Evolutionary conservation across 2,888 invertebrate species (phyloP), one percentile per base, ranked within the genome.

Genomic region (Cataglyphis altisquamis): DNA sequence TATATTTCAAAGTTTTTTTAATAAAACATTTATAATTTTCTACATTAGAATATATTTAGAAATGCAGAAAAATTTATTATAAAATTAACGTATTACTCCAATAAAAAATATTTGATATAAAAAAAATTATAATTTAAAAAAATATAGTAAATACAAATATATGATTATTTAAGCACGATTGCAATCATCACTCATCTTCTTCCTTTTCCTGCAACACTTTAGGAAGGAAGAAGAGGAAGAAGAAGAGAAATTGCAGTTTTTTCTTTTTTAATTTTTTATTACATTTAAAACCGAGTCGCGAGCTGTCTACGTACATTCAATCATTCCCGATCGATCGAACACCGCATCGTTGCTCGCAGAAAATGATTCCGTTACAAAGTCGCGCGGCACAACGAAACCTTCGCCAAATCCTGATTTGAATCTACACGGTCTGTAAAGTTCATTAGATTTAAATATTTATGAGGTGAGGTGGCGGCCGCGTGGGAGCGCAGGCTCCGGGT

Each of bases 361-460:
- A 63, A 39, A 48, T 39, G n/a, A 57, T 57, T 41, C 21, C 68
- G 55, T 41, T 32, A 41, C 72, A 72, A 18, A 25, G 55, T 62
- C n/a, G 5, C 25, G 15, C 32, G 60, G 45, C 60, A n/a, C 60
- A 45, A 68, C 18, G 32, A 70, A 52, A 63, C 67, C 77, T 70
- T 86, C 55, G 81, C 77, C 84, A 88, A 88, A 81, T 87, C 82
- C 84, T 87, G 91, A 92, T 92, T 92, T 89, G 91, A 90, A 91
- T 92, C 89, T 90, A 89, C 88, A 89, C 88, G 86, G 86, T 86
- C 89, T 90, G 90, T 90, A 91, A 92, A 93, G 92, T 93, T 92
- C 91, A 91, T 93, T 91, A 91, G 89, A 90, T 92, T 93, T 93
- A 92, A 93, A 93, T 93, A 93, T 93, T 93, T 93, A 93, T 93